Percentiles rank a stretch among this genome's conserved stretches.
Conservation (phyloP, 2,888 invertebrate species). For the Trachelus iudaicus region DNA sequence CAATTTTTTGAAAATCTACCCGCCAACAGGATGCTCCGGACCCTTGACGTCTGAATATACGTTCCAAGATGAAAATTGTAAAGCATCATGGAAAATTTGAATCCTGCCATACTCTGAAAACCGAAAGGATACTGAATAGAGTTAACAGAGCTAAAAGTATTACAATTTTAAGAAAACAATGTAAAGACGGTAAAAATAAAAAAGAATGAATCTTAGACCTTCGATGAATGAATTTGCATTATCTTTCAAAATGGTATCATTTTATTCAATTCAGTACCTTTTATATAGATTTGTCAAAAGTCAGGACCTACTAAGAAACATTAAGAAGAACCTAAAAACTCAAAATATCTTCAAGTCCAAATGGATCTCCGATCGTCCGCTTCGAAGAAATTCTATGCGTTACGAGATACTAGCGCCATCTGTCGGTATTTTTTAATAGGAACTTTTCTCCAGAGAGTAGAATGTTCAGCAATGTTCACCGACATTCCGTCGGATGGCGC, state of each 20-base stretch:
- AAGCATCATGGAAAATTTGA: neutral
- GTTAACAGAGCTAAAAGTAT: neutral
- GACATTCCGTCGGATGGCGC: slow-evolving; percentile 51
- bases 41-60: neutral
- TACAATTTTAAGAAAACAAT: neutral
- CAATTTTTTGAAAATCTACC: slow-evolving; percentile 62
- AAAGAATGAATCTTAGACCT: neutral
- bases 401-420: slow-evolving; percentile 55
- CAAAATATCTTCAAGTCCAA: neutral
- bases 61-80: neutral
- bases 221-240: neutral
- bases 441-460: slow-evolving; percentile 24
- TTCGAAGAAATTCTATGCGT: neutral
- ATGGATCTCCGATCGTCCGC: neutral
- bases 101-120: neutral
- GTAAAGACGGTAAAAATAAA: neutral
- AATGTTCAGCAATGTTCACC: slow-evolving; percentile 28
- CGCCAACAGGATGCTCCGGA: slow-evolving; percentile 51
- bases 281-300: neutral
- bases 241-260: neutral
- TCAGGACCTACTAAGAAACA: neutral
- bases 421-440: slow-evolving; percentile 43
- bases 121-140: neutral
- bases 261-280: neutral
- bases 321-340: neutral